Evolutionary conservation across 2,113 vertebrate species (phyloP).

Genomic region (Terrapene triunguis): DNA sequence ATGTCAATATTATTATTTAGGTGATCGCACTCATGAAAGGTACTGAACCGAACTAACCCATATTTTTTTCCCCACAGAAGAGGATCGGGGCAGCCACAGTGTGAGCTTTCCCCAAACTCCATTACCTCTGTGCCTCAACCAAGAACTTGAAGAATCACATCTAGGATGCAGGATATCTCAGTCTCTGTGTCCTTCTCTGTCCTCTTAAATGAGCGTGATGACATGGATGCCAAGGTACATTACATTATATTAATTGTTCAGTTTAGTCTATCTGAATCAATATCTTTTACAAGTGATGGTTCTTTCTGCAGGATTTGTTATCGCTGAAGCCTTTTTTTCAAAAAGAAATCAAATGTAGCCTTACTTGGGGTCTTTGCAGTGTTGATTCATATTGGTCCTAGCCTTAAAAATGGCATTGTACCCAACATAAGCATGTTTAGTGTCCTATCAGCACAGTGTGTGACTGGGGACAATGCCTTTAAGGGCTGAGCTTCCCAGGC

Average conservation of each 20-base stretch:
- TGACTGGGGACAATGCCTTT: background rate
- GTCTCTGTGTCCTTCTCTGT: background rate
- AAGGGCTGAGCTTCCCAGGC: background rate
- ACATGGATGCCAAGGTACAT: constrained; percentile 26
- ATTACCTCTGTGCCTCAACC: background rate
- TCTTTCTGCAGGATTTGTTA: background rate
- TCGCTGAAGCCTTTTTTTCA: background rate
- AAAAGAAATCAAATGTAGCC: background rate
- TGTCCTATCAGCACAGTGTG: background rate
- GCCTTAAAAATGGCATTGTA: background rate
- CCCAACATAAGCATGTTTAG: background rate
- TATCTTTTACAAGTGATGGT: constrained; percentile 45
- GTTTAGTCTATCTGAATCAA: constrained; percentile 40
- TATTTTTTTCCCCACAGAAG: constrained; percentile 18
- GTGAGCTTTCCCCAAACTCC: background rate
- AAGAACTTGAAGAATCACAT: background rate
- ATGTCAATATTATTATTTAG: constrained; percentile 1
- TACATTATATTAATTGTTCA: constrained; percentile 1
- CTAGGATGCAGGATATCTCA: background rate
- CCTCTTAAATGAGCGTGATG: constrained; percentile 19
- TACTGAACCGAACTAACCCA: background rate
- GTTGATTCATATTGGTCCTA: background rate
- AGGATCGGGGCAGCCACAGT: background rate
- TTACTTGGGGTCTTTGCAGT: background rate
- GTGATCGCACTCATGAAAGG: background rate